A percentile compares a stretch with the other conserved stretches of the same genome.
phyloP scores from a whole-genome alignment of 2,797 vertebrate genomes.

The Ciconia nigra region DNA sequence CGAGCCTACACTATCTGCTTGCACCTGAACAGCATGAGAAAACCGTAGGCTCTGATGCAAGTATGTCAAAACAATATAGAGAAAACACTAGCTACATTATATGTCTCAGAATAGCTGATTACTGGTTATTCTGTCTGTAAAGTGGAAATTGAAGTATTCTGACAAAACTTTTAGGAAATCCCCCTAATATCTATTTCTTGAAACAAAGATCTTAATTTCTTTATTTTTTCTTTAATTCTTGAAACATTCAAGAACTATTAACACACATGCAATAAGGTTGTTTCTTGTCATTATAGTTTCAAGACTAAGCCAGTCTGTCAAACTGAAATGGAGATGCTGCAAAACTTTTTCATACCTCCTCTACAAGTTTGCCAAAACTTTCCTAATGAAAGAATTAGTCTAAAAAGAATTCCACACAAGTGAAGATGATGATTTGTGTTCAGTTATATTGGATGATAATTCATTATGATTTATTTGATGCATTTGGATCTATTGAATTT shows the following conservation, averaged over 20 bases:
- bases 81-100: not conserved
- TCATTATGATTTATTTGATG: not conserved
- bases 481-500: not conserved
- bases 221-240: not conserved
- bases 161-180: not conserved
- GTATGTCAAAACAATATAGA: not conserved
- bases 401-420: not conserved
- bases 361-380: not conserved
- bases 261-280: not conserved
- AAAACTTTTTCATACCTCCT: not conserved
- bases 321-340: not conserved
- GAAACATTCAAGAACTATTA: not conserved
- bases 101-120: not conserved
- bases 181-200: not conserved
- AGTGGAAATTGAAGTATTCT: not conserved
- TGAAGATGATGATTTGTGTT: not conserved
- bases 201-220: not conserved
- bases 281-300: not conserved
- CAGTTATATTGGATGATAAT: not conserved
- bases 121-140: not conserved
- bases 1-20: not conserved
- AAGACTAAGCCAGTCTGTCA: not conserved
- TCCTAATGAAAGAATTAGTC: not conserved
- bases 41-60: not conserved
- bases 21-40: not conserved